Conservation (phyloP, 2,797 vertebrate genomes). For the Erithacus rubecula region DNA sequence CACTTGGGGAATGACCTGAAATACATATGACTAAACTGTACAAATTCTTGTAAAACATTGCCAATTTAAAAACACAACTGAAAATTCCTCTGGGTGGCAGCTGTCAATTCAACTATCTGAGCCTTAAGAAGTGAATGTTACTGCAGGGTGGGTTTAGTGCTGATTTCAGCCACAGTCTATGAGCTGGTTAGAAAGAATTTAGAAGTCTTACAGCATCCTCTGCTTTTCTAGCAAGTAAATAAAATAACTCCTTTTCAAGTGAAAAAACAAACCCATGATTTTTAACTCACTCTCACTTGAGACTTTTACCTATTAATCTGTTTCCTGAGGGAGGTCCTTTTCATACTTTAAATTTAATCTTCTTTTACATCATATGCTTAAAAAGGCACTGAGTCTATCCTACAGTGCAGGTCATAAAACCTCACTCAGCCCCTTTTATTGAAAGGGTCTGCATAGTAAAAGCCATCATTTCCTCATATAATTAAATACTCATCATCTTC, state of each 20-base stretch:
- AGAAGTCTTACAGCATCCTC: not conserved
- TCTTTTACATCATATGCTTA: not conserved
- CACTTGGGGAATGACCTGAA: not conserved
- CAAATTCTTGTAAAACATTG: not conserved
- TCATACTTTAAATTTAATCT: not conserved
- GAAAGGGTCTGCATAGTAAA: not conserved
- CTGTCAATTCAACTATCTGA: not conserved
- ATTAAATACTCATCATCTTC: not conserved
- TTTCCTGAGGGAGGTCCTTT: not conserved
- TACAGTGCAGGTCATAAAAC: not conserved
- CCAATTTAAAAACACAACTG: not conserved
- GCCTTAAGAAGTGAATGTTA: not conserved
- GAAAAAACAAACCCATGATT: not conserved
- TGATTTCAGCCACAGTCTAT: not conserved
- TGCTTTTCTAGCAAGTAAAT: not conserved
- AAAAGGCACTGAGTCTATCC: not conserved
- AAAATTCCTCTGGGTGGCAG: not conserved
- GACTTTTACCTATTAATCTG: not conserved
- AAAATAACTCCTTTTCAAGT: not conserved
- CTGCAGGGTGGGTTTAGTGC: not conserved
- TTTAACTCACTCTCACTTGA: not conserved
- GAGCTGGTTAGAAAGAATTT: not conserved
- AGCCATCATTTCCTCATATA: not conserved
- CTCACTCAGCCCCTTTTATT: not conserved
- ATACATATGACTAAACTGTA: fast-evolving